Conservation (phyloP, 1,140 invertebrate genomes). For the Aricia agestis region DNA sequence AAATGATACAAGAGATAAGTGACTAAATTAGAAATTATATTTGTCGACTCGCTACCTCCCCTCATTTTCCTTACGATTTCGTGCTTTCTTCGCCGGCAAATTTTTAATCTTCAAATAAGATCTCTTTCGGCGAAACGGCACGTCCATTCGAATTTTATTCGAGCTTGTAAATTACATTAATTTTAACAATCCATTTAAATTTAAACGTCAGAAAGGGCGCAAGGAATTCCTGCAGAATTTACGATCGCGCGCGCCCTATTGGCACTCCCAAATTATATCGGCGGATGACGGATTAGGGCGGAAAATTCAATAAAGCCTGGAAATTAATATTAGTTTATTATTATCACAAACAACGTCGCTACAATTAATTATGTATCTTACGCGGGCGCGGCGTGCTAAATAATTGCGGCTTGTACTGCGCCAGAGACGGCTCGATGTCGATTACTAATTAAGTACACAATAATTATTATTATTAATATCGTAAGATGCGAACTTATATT, state of each 20-base stretch:
- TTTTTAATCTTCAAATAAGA: background rate
- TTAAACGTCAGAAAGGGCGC: background rate
- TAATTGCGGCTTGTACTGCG: too few relatives aligned
- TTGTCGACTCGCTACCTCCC: background rate
- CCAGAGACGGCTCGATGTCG: too few relatives aligned
- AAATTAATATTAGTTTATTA: constrained; percentile 4
- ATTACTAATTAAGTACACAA: too few relatives aligned
- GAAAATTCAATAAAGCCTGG: background rate
- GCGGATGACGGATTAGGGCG: background rate
- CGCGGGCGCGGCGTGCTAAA: too few relatives aligned
- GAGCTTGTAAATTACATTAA: constrained; percentile 8
- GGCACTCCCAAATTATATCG: constrained; percentile 10
- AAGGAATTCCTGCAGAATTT: background rate
- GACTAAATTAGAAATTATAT: background rate
- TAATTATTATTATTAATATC: too few relatives aligned
- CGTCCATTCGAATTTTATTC: background rate
- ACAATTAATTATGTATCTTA: background rate
- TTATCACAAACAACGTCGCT: background rate
- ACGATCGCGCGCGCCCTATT: background rate
- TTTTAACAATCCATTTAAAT: constrained; percentile 5
- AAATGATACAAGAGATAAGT: background rate
- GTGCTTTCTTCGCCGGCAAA: background rate
- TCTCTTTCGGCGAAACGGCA: background rate
- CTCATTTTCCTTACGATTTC: background rate
- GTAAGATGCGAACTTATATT: too few relatives aligned